Evolutionary conservation across 2,888 invertebrate genomes (phyloP), one percentile per base, ranked within the genome.

Genomic region (Lithophane semibrunnea): DNA sequence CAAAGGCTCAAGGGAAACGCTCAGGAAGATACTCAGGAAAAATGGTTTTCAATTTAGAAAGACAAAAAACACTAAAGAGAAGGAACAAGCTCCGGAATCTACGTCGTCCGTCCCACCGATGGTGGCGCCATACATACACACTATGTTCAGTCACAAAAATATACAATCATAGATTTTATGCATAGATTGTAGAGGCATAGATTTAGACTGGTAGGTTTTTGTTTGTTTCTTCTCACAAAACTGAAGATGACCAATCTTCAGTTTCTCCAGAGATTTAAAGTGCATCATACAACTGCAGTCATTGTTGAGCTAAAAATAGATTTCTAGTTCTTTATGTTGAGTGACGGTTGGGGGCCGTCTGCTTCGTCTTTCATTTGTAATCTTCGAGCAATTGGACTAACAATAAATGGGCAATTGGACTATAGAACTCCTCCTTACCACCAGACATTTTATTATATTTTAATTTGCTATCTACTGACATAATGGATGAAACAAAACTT

Each of bases 41-140:
- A 95, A 96, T 90, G 96, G 96, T 8, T 96, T 96, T 77, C 96
- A 96, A 76, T 96, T 96, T 84, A 93, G 96, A 56, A 96, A 96
- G 90, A 94, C 96, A 16, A 96, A 96, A 88, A 95, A 95, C 80
- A 94, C 92, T 76, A 96, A 96, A 80, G 96, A 96, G 16, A 96
- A 96, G 70, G 96, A 96, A 71, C 91, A 92, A 1, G 84, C 86
- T 0, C 93, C 92, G 0, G 94, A 95, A 69, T 86, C 94, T 0
- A 91, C 94, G 3, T 82, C 95, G 0, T 77, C 95, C 2, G 94
- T 95, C 24, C 95, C 96, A 8, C 93, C 94, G 0, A 94, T 96
- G 94, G 95, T 96, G 4, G 90, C 95, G 18, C 95, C 96, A 9
- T 96, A 95, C 80, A 95, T 96, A 82, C 96, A 96, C 77, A 92